Evolutionary conservation across 2,888 invertebrate species (phyloP).

Genomic region (Pimpla rufipes): DNA sequence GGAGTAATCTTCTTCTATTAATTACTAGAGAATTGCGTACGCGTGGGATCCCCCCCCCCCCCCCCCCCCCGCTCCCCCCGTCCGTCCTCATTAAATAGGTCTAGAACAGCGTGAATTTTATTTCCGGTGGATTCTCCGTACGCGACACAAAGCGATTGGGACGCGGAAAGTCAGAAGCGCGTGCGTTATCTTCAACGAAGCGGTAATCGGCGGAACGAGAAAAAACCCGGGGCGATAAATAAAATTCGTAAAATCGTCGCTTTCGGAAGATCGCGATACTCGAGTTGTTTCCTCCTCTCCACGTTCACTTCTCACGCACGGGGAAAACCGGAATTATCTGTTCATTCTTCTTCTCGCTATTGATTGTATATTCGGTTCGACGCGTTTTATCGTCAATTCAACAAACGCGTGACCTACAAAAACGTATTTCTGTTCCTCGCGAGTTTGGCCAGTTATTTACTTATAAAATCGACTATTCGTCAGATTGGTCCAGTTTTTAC

Average conservation of each 20-base stretch:
- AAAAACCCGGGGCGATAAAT: slow-evolving; percentile 1
- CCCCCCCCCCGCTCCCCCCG: neutral
- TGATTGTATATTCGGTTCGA: slow-evolving; percentile 25
- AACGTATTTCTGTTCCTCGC: no score
- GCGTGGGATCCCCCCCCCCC: neutral
- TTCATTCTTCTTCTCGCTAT: neutral
- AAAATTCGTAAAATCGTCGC: slow-evolving; percentile 18
- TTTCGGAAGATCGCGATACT: neutral
- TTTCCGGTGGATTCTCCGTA: slow-evolving; percentile 24
- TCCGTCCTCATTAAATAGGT: slow-evolving; percentile 47
- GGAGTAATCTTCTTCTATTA: slow-evolving; percentile 59
- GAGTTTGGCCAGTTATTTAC: neutral
- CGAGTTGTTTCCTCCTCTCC: neutral
- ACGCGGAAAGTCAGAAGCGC: neutral
- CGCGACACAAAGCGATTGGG: slow-evolving; percentile 5
- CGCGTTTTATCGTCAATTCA: slow-evolving; percentile 31
- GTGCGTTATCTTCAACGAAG: slow-evolving; percentile 17
- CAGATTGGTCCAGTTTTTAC: no score
- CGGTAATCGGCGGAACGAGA: slow-evolving; percentile 52
- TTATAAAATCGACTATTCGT: no score
- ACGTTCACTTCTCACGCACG: neutral
- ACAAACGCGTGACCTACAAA: no score
- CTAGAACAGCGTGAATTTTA: slow-evolving; percentile 45
- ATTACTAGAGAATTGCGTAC: slow-evolving; percentile 3
- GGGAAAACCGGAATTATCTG: slow-evolving; percentile 11